Evolutionary conservation across 2,113 vertebrate genomes (phyloP).

Genomic region (Catharus bicknelli): DNA sequence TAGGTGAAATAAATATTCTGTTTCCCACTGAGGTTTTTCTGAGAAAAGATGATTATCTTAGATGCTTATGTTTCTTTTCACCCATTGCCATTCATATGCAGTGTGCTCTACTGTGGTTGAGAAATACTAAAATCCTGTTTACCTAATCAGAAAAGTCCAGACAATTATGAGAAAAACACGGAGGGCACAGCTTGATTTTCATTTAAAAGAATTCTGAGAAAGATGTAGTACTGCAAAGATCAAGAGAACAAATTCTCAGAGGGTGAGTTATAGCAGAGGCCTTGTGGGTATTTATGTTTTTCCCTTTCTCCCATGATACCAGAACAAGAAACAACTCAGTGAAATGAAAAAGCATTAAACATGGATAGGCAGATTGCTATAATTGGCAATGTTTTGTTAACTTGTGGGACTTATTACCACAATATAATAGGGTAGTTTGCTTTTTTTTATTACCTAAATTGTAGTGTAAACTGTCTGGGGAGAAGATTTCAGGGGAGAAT

Average conservation of each 20-base stretch:
- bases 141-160: background rate
- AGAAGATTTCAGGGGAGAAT: background rate
- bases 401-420: background rate
- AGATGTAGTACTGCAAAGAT: conserved; percentile 15
- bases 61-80: background rate
- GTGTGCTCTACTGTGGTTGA: background rate
- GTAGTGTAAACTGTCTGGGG: background rate
- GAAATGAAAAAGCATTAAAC: conserved; percentile 30
- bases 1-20: background rate
- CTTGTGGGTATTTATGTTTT: conserved; percentile 35
- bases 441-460: background rate
- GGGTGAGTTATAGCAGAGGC: background rate
- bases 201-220: background rate
- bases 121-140: background rate
- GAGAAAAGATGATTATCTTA: background rate
- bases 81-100: background rate
- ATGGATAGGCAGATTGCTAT: background rate
- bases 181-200: background rate
- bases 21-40: background rate
- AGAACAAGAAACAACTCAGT: background rate
- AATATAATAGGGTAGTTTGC: background rate
- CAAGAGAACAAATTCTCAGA: conserved; percentile 46
- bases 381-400: conserved; percentile 56
- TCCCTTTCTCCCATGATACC: background rate
- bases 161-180: background rate